These are phyloP conservation scores for Noctua janthina DNA, from an alignment of 2,888 invertebrate species.

Conservation along the genomic window DNA sequence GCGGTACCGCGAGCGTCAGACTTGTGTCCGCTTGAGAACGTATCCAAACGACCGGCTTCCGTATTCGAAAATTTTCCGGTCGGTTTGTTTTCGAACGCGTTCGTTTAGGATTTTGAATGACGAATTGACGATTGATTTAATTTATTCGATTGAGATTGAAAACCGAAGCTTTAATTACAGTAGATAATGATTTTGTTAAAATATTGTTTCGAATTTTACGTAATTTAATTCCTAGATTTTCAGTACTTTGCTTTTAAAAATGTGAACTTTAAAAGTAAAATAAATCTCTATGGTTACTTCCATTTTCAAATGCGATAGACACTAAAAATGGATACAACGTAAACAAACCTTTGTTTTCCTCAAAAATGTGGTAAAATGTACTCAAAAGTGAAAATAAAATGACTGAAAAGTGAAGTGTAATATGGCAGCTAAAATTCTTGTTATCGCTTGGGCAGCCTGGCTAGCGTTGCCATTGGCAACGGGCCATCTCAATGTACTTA, in stretches of 20 bases:
- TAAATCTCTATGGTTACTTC: conserved; percentile 9
- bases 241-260: conserved; percentile 11
- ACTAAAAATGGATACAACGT: conserved; percentile 75
- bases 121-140: conserved; percentile 39
- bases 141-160: conserved; percentile 5
- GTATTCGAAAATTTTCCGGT: conserved; percentile 71
- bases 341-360: conserved; percentile 55
- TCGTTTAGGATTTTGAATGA: conserved; percentile 51
- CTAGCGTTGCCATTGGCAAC: conserved; percentile 90
- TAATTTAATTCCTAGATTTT: too few relatives aligned
- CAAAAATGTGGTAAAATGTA: conserved; percentile 76
- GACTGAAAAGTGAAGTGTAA: conserved; percentile 79
- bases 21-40: conserved; percentile 74
- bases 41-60: conserved; percentile 74
- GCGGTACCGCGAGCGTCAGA: conserved; percentile 79
- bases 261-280: conserved; percentile 41
- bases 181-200: conserved; percentile 2
- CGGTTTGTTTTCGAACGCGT: conserved; percentile 57
- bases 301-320: conserved; percentile 60
- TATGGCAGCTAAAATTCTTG: conserved; percentile 82
- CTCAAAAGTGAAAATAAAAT: conserved; percentile 84
- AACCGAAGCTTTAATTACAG: not conserved
- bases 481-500: conserved; percentile 94
- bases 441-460: conserved; percentile 85
- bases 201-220: not conserved